A percentile compares a stretch with the other conserved stretches of the same genome.
phyloP scores from a whole-genome alignment of 2,888 invertebrate genomes.

The Panopea generosa region DNA sequence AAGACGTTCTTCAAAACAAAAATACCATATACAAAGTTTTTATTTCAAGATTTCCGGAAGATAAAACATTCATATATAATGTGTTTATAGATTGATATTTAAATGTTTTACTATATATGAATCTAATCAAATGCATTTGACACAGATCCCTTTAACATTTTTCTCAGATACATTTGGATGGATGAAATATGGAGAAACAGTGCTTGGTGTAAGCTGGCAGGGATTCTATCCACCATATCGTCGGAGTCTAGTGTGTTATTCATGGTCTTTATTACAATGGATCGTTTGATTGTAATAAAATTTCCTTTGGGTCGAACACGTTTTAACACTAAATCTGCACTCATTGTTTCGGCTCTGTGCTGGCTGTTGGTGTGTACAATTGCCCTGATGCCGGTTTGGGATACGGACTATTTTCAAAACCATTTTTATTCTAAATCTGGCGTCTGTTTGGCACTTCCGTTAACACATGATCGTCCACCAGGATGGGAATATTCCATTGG shows the following conservation, averaged over 20 bases:
- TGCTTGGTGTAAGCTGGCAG: slow-evolving; percentile 55
- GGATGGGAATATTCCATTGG: slow-evolving; percentile 83
- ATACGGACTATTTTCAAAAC: slow-evolving; percentile 75
- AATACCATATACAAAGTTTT: too few relatives aligned
- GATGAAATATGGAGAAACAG: slow-evolving; percentile 64
- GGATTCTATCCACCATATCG: slow-evolving; percentile 81
- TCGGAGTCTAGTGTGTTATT: slow-evolving; percentile 88
- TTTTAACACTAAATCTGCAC: slow-evolving; percentile 69
- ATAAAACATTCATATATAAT: too few relatives aligned
- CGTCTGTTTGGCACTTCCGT: slow-evolving; percentile 82
- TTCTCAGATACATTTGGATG: slow-evolving; percentile 54
- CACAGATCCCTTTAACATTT: background rate
- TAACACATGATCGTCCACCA: slow-evolving; percentile 78
- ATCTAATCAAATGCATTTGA: too few relatives aligned
- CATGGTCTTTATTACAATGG: slow-evolving; percentile 88
- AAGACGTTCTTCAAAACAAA: too few relatives aligned
- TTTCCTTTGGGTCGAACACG: slow-evolving; percentile 85
- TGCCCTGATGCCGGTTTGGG: slow-evolving; percentile 78
- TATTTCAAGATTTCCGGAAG: too few relatives aligned
- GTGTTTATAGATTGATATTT: too few relatives aligned
- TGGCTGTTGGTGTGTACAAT: slow-evolving; percentile 76
- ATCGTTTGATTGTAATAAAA: slow-evolving; percentile 88
- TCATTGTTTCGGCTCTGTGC: slow-evolving; percentile 56
- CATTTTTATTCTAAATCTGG: slow-evolving; percentile 78
- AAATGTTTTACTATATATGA: too few relatives aligned